Evolutionary conservation across 2,113 vertebrate genomes (phyloP).

Genomic region (Hypanus sabinus): DNA sequence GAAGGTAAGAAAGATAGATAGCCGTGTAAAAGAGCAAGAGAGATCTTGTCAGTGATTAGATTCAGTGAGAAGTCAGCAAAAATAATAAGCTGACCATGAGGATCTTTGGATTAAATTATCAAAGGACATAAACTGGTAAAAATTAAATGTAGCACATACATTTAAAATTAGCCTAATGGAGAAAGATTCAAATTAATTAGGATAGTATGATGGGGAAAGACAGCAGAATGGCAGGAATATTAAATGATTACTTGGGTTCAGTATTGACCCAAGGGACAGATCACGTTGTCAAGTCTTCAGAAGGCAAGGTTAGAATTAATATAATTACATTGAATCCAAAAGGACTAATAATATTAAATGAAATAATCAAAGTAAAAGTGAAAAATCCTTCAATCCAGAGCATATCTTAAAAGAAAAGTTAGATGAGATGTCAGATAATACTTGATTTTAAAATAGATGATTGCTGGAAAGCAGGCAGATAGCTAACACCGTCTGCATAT

Average conservation of each 20-base stretch:
- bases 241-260: not conserved
- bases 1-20: not conserved
- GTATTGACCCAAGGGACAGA: not conserved
- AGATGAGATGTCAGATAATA: not conserved
- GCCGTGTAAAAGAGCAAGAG: not conserved
- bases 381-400: not conserved
- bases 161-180: not conserved
- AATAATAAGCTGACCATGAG: not conserved
- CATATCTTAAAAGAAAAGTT: not conserved
- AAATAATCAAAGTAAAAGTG: not conserved
- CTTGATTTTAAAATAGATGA: not conserved
- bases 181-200: not conserved
- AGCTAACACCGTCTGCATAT: not conserved
- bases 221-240: not conserved
- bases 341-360: not conserved
- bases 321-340: not conserved
- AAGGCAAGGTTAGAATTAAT: not conserved
- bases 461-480: not conserved
- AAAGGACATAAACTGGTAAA: not conserved
- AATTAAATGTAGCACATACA: not conserved
- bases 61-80: not conserved
- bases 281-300: not conserved
- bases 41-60: not conserved
- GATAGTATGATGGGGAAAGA: not conserved
- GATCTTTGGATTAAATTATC: not conserved